Percentiles rank a stretch among this genome's conserved stretches.
Conservation (phyloP, 2,888 invertebrate species). For the Margaritifera margaritifera region DNA sequence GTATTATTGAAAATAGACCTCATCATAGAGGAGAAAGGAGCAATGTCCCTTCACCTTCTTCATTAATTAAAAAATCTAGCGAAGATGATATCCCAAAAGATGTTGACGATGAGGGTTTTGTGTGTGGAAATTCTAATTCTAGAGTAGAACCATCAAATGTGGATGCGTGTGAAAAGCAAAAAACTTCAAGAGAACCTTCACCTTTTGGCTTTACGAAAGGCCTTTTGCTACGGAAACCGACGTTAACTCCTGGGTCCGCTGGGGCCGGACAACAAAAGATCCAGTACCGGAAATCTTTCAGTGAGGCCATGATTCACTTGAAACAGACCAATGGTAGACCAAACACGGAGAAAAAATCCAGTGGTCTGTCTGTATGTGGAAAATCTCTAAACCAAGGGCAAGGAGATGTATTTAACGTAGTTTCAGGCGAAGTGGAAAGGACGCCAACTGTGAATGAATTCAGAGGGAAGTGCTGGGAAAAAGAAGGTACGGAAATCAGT, state of each 20-base stretch:
- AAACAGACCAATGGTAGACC: constrained; percentile 24
- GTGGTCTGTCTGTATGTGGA: constrained; percentile 36
- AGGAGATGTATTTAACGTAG: not conserved
- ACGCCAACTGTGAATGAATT: not conserved
- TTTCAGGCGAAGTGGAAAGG: constrained; percentile 3
- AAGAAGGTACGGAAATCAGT: constrained; percentile 2
- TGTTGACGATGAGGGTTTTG: too few species aligned
- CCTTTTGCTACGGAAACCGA: constrained; percentile 1
- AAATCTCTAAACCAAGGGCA: constrained; percentile 14
- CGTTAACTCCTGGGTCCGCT: not conserved
- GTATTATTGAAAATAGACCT: too few species aligned
- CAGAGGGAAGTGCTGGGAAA: constrained; percentile 1
- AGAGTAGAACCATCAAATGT: too few species aligned
- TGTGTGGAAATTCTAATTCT: too few species aligned
- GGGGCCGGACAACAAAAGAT: constrained; percentile 13
- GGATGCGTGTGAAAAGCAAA: too few species aligned
- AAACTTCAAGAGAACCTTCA: too few species aligned
- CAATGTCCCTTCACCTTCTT: too few species aligned
- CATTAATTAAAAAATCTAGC: too few species aligned
- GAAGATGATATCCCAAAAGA: too few species aligned
- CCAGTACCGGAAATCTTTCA: constrained; percentile 35
- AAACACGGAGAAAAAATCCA: constrained; percentile 18
- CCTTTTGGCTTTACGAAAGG: too few species aligned
- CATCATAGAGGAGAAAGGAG: too few species aligned
- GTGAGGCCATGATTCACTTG: constrained; percentile 35